Base-by-base conservation (phyloP, 2,888 invertebrate species). In the Orthosia cruda region DNA sequence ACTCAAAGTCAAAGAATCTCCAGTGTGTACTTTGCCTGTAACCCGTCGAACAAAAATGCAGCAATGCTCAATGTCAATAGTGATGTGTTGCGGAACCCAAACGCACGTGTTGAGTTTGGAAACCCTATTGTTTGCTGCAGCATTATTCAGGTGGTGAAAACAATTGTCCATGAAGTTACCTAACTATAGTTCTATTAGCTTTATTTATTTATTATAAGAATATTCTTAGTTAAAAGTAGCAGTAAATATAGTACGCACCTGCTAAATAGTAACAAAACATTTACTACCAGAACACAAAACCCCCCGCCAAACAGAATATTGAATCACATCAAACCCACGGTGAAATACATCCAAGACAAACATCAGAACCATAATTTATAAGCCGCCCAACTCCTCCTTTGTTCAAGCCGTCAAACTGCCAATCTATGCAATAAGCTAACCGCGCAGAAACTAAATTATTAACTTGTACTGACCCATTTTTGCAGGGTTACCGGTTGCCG, bases 391-490 rank as follows among this genome's bases (percentile, higher is more conserved):
- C 84, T 84, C 78, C 86, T 88, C 89, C 93, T 93, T 94, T 94
- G 93, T 93, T 92, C 89, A 65, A 87, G 88, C 87, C 90, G 88
- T 90, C 91, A 91, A 92, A 91, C 91, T 91, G 91, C 90, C 91
- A 91, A 92, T 92, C 91, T 90, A 89, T 90, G 88, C 89, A 90
- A 91, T 91, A 91, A 89, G 85, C 90, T 84, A 90, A 89, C 89
- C 89, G 85, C 84, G 84, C 87, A 86, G 87, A 91, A 92, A 92
- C 91, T 92, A 93, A 92, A 93, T 93, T 91, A 94, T 92, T 92
- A 91, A 92, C 86, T 87, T 87, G 88, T 92, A 95, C 96, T 95
- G 90, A 96, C 96, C 96, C 93, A 95, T 95, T 95, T 96, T 96
- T 74, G 96, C 95, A 72, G 96, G 96, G 91, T 96, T 96, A 79